Conservation (phyloP, 2,888 invertebrate species). For the Heterodera filipjevi region DNA sequence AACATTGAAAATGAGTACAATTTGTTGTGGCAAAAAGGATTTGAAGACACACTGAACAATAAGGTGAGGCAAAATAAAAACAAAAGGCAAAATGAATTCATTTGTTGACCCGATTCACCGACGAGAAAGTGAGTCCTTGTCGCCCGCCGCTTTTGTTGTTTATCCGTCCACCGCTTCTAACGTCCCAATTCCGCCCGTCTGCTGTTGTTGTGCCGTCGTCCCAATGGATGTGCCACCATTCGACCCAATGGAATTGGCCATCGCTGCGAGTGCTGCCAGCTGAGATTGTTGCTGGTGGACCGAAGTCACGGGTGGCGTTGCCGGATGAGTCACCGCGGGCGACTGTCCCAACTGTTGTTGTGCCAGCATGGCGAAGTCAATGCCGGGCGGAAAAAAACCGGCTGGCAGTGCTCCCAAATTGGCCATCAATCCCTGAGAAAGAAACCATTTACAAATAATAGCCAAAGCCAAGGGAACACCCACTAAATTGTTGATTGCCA, state of each 20-base stretch:
- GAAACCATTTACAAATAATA: neutral
- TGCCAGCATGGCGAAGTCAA: neutral
- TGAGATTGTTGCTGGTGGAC: conserved; percentile 15
- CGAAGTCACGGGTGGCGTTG: neutral
- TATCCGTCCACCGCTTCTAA: conserved; percentile 1
- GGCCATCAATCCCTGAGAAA: neutral
- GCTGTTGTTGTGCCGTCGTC: neutral
- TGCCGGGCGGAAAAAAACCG: neutral
- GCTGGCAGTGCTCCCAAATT: neutral
- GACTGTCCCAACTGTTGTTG: neutral
- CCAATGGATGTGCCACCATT: neutral
- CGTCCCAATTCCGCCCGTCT: neutral
- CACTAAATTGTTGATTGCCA: conserved; percentile 8
- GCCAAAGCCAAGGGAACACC: neutral
- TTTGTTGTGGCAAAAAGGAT: neutral
- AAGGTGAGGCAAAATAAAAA: conserved; percentile 1
- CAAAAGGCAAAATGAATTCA: neutral
- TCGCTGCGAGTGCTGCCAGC: conserved; percentile 25
- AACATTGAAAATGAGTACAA: neutral
- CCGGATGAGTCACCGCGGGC: neutral
- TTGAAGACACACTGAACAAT: neutral
- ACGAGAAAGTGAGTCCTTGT: neutral
- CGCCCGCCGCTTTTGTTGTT: neutral
- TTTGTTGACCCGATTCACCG: neutral
- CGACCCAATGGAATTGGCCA: conserved; percentile 24